Evolutionary conservation across 2,888 invertebrate species (phyloP).

Genomic region (Aspidapion aeneum): DNA sequence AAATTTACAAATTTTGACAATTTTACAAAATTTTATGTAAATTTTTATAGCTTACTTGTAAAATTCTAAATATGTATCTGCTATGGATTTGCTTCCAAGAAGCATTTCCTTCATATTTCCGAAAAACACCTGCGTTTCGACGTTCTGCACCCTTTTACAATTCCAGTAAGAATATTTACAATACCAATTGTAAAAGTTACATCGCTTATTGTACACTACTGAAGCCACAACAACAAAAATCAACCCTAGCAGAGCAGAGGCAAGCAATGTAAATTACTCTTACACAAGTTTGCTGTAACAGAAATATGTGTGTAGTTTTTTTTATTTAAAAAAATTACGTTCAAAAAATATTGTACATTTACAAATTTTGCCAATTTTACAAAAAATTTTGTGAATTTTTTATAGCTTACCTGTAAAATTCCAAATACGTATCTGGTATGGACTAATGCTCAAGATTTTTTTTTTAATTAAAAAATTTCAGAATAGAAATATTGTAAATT

Average conservation of each 20-base stretch:
- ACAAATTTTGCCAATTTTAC: neutral
- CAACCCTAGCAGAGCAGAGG: too few species aligned
- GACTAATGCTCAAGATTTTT: neutral
- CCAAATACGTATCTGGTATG: neutral
- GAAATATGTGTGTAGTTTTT: too few species aligned
- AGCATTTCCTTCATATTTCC: neutral
- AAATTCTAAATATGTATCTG: neutral
- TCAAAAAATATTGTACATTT: too few species aligned
- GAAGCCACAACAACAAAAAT: too few species aligned
- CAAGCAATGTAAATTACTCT: too few species aligned
- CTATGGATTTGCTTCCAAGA: neutral
- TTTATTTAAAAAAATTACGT: too few species aligned
- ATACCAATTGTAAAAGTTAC: neutral
- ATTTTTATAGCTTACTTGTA: neutral
- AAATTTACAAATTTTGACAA: neutral
- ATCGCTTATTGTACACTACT: too few species aligned
- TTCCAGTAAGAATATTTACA: neutral
- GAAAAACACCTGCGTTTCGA: neutral
- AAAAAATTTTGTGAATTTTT: neutral
- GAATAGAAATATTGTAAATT: neutral
- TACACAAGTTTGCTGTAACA: too few species aligned
- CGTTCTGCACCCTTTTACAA: neutral
- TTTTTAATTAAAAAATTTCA: neutral
- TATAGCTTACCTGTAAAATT: neutral
- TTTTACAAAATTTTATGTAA: neutral